These are phyloP conservation scores for Scaptomyza montana DNA, from an alignment of 1,140 invertebrate genomes.

Conservation along the genomic window DNA sequence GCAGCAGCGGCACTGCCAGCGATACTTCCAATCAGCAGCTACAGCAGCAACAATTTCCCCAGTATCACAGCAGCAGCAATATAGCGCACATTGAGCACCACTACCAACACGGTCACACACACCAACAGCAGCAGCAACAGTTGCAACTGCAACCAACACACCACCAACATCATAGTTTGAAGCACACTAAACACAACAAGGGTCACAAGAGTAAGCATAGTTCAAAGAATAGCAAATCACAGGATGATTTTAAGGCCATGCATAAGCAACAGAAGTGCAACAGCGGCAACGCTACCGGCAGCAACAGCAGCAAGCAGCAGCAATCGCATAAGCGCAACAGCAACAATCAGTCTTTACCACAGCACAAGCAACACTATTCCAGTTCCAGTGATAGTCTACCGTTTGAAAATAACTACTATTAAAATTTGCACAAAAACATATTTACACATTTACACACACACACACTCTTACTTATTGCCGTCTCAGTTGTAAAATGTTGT, in stretches of 20 bases:
- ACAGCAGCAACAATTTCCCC: slow-evolving; percentile 53
- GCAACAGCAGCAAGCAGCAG: slow-evolving; percentile 36
- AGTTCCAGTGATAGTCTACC: slow-evolving; percentile 82
- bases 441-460: slow-evolving; percentile 14
- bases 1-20: slow-evolving; percentile 72
- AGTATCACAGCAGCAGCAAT: slow-evolving; percentile 70
- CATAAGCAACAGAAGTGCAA: slow-evolving; percentile 63
- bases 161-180: slow-evolving; percentile 76
- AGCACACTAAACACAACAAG: slow-evolving; percentile 77
- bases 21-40: slow-evolving; percentile 54
- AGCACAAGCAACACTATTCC: slow-evolving; percentile 59
- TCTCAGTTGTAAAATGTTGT: slow-evolving; percentile 28
- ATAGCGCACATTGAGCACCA: slow-evolving; percentile 73
- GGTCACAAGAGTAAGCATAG: slow-evolving; percentile 67
- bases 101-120: slow-evolving; percentile 55
- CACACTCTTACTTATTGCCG: slow-evolving; percentile 20
- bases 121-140: slow-evolving; percentile 44
- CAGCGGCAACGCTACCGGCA: slow-evolving; percentile 41
- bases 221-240: slow-evolving; percentile 73
- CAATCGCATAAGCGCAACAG: slow-evolving; percentile 41
- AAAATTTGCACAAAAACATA: slow-evolving; percentile 38
- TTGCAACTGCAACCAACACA: slow-evolving; percentile 48
- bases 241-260: slow-evolving; percentile 71
- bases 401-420: slow-evolving; percentile 83
- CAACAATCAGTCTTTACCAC: slow-evolving; percentile 59